These are phyloP conservation scores for Hyaena hyaena DNA, from an alignment of 2,113 vertebrate genomes.

Conservation along the genomic window DNA sequence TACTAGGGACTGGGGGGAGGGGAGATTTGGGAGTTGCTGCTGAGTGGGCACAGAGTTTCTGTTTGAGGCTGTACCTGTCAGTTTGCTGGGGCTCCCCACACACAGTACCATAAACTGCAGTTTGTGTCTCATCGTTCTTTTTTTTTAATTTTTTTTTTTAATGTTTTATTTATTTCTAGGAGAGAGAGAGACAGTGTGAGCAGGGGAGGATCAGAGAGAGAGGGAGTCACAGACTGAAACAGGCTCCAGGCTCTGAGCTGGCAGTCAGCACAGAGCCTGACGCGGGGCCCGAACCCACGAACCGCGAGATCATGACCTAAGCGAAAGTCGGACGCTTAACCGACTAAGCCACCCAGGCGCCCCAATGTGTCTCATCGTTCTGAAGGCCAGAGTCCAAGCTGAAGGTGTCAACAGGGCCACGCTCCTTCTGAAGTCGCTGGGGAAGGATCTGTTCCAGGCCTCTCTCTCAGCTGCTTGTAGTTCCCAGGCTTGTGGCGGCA, in stretches of 20 bases:
- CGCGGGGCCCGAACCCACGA: too few relatives aligned
- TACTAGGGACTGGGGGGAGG: not conserved
- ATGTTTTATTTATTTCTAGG: too few relatives aligned
- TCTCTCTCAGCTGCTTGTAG: not conserved
- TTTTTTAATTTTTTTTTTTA: too few relatives aligned
- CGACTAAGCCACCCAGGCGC: too few relatives aligned
- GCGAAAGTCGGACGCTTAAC: too few relatives aligned
- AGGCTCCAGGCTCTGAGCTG: too few relatives aligned
- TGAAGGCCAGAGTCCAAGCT: not conserved
- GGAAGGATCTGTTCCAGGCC: not conserved
- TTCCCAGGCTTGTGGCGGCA: not conserved
- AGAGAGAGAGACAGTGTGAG: too few relatives aligned
- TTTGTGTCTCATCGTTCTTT: rapidly evolving
- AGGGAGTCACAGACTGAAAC: too few relatives aligned
- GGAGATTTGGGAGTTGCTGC: not conserved
- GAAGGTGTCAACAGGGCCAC: not conserved
- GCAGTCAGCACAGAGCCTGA: too few relatives aligned
- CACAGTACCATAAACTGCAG: not conserved
- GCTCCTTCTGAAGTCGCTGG: not conserved
- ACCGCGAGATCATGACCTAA: too few relatives aligned
- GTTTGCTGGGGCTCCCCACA: not conserved
- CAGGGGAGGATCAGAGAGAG: too few relatives aligned
- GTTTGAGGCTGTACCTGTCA: not conserved
- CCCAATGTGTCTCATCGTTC: rapidly evolving
- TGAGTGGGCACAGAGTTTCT: not conserved